phyloP scores from a whole-genome alignment of 2,797 vertebrate genomes.

The Sus cebifrons region DNA sequence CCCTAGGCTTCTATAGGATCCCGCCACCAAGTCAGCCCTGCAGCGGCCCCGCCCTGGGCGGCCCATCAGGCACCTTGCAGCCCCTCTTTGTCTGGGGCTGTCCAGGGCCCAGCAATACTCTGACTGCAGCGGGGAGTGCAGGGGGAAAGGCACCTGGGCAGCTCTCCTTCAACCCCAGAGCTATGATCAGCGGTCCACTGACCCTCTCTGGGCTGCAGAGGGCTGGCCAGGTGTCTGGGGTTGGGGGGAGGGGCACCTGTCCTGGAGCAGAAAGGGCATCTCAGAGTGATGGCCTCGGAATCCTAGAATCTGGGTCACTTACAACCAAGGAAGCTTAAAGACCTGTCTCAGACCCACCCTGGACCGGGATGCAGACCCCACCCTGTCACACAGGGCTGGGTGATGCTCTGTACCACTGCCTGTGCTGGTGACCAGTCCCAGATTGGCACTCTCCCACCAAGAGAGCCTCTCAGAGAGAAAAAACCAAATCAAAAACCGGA shows the following conservation, averaged over 20 bases:
- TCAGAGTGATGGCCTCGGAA: slow-evolving; percentile 36
- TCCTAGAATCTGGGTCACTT: slow-evolving; percentile 74
- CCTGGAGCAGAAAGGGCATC: background rate
- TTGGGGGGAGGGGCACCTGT: background rate
- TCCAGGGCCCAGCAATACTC: background rate
- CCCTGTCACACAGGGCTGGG: background rate
- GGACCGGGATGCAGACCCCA: background rate
- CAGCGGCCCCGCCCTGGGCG: slow-evolving; percentile 67
- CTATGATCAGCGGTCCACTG: background rate
- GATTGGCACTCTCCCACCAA: background rate
- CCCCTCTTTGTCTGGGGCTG: slow-evolving; percentile 82
- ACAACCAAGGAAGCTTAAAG: background rate
- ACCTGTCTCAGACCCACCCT: slow-evolving; percentile 7
- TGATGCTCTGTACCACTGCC: background rate
- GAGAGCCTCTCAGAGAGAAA: slow-evolving; percentile 8
- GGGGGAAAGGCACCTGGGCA: background rate
- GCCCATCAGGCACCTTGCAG: slow-evolving; percentile 80
- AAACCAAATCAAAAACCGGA: background rate
- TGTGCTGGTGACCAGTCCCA: background rate
- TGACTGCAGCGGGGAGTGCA: background rate
- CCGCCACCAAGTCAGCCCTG: slow-evolving; percentile 69
- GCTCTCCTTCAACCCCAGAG: background rate
- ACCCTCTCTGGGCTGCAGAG: background rate
- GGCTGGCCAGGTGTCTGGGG: background rate
- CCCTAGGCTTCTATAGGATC: slow-evolving; percentile 56